These are phyloP conservation scores for Cetonia aurata DNA, from an alignment of 2,888 invertebrate species.

Conservation along the genomic window DNA sequence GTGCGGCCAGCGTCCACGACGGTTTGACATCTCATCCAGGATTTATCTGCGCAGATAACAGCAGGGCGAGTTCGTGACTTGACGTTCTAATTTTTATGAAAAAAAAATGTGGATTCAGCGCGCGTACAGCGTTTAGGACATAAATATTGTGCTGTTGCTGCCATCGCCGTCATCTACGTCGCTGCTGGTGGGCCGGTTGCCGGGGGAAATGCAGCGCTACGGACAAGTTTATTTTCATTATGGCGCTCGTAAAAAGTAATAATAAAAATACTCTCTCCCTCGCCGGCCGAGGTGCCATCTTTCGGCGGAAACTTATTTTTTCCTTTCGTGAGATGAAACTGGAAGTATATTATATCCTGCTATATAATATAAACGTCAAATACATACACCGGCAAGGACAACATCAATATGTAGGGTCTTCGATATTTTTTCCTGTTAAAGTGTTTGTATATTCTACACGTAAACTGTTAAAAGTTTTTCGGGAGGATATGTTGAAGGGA, in stretches of 20 bases:
- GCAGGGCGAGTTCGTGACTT: constrained; percentile 59
- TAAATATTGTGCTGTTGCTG: constrained; percentile 36
- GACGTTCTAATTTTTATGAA: constrained; percentile 31
- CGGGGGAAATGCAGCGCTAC: constrained; percentile 31
- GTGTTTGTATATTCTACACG: no score
- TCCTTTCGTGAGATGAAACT: constrained; percentile 10
- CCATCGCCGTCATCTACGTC: not conserved
- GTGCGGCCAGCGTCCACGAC: constrained; percentile 54
- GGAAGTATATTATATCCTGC: not conserved
- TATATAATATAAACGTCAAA: constrained; percentile 8
- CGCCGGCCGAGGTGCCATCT: not conserved
- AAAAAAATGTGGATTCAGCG: constrained; percentile 33
- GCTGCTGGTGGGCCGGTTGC: not conserved
- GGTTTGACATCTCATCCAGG: constrained; percentile 60
- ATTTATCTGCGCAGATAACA: constrained; percentile 60
- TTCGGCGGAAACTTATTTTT: constrained; percentile 13
- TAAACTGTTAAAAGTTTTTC: no score
- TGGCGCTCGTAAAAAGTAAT: constrained; percentile 28
- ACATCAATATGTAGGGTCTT: not conserved
- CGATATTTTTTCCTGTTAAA: no score
- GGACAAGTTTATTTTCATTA: constrained; percentile 41
- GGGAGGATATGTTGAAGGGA: no score
- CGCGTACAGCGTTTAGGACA: constrained; percentile 35
- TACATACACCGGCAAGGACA: not conserved
- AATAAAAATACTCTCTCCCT: constrained; percentile 4